phyloP scores from a whole-genome alignment of 2,888 invertebrate species.

The Pyrochroa serraticornis region DNA sequence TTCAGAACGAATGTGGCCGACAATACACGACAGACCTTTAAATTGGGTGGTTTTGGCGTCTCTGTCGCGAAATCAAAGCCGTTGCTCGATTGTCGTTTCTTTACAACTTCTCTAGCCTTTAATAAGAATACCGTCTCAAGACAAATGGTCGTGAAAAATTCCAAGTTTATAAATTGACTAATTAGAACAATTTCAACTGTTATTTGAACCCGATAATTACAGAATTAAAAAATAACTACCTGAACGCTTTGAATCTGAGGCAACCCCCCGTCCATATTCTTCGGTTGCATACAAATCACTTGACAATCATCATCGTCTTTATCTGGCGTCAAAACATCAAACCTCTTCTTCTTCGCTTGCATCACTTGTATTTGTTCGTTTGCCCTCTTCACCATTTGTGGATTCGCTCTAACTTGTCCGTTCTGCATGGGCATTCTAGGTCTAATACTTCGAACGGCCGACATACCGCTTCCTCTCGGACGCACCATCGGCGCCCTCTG shows the following conservation, averaged over 20 bases:
- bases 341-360: slow-evolving; percentile 60
- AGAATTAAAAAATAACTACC: slow-evolving; percentile 54
- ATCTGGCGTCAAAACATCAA: slow-evolving; percentile 70
- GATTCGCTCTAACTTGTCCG: slow-evolving; percentile 37
- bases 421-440: slow-evolving; percentile 40
- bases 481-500: slow-evolving; percentile 41
- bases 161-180: slow-evolving; percentile 1
- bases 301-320: slow-evolving; percentile 79
- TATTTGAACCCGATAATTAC: too few relatives aligned
- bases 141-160: too few relatives aligned
- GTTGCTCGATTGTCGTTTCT: too few relatives aligned
- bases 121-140: too few relatives aligned
- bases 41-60: too few relatives aligned
- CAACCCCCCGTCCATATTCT: slow-evolving; percentile 67
- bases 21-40: too few relatives aligned
- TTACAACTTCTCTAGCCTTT: too few relatives aligned
- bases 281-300: slow-evolving; percentile 75
- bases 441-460: slow-evolving; percentile 35
- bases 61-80: too few relatives aligned
- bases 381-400: slow-evolving; percentile 44
- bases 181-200: not conserved
- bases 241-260: slow-evolving; percentile 79
- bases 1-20: too few relatives aligned
- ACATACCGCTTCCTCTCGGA: slow-evolving; percentile 42
- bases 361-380: slow-evolving; percentile 56